Evolutionary conservation across 2,113 vertebrate genomes (phyloP).

Genomic region (Bagarius yarrelli): DNA sequence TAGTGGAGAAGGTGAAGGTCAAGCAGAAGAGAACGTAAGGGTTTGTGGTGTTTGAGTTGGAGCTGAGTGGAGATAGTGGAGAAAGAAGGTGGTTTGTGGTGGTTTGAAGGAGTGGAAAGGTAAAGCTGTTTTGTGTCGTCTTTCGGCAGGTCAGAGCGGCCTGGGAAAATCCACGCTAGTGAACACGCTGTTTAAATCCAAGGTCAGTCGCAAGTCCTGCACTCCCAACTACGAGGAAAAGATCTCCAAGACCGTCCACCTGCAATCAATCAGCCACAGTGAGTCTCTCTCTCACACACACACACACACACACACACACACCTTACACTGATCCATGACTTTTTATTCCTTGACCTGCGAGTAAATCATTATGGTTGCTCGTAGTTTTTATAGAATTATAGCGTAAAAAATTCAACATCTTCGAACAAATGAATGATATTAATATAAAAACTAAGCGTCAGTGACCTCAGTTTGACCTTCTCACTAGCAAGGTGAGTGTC

Average conservation of each 20-base stretch:
- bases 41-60: too few species aligned
- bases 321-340: too few species aligned
- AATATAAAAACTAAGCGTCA: neutral
- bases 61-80: too few species aligned
- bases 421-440: too few species aligned
- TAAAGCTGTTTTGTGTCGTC: constrained; percentile 20
- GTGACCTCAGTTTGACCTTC: neutral
- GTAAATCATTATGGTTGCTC: too few species aligned
- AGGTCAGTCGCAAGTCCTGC: constrained; percentile 83
- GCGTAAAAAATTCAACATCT: too few species aligned
- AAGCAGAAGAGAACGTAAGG: too few species aligned
- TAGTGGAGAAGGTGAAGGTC: too few species aligned
- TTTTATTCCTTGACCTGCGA: too few species aligned
- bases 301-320: neutral
- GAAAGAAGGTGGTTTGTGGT: too few species aligned
- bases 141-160: constrained; percentile 86
- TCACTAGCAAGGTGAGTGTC: neutral
- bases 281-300: constrained; percentile 51
- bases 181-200: constrained; percentile 96
- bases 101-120: neutral
- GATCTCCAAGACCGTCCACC: constrained; percentile 82
- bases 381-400: too few species aligned
- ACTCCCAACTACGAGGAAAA: constrained; percentile 66
- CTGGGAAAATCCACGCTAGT: constrained; percentile 96
- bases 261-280: constrained; percentile 87